Percentiles rank a stretch among this genome's conserved stretches.
Evolutionary conservation across 2,888 invertebrate genomes (phyloP).

Genomic region (Trypoxylon attenuatum): DNA sequence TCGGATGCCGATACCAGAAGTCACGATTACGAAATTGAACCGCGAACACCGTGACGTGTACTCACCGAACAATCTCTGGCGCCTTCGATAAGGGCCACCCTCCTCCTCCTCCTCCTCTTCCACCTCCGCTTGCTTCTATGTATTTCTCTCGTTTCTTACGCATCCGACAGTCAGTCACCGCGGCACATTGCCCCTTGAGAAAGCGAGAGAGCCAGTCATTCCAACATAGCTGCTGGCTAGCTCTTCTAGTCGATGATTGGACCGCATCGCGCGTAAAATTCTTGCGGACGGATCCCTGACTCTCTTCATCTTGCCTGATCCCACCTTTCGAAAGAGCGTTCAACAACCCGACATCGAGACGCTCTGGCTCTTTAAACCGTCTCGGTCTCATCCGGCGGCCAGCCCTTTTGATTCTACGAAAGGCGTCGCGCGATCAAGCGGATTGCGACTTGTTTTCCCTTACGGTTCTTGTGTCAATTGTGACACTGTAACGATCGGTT

Average conservation of each 20-base stretch:
- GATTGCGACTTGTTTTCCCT: too few species aligned
- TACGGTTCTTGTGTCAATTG: too few species aligned
- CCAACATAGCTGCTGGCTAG: too few species aligned
- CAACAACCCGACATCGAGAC: slow-evolving; percentile 21
- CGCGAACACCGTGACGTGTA: neutral
- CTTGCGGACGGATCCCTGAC: neutral
- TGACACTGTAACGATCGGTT: neutral
- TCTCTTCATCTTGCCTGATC: neutral
- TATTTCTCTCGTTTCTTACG: neutral
- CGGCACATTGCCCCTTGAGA: neutral
- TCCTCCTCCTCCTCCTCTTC: too few species aligned
- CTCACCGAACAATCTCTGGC: neutral
- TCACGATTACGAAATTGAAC: slow-evolving; percentile 44
- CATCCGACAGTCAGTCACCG: neutral
- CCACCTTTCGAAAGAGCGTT: neutral
- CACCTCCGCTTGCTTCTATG: too few species aligned
- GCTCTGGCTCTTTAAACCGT: slow-evolving; percentile 50
- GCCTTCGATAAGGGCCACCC: neutral
- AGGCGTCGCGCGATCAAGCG: slow-evolving; percentile 23
- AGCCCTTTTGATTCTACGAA: slow-evolving; percentile 47
- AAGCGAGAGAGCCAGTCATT: neutral
- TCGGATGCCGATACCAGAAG: slow-evolving; percentile 36
- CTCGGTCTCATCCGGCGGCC: slow-evolving; percentile 60
- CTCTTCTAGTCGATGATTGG: neutral
- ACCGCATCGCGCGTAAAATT: neutral